Conservation (phyloP, 2,113 vertebrate species). For the Scartelaos histophorus region DNA sequence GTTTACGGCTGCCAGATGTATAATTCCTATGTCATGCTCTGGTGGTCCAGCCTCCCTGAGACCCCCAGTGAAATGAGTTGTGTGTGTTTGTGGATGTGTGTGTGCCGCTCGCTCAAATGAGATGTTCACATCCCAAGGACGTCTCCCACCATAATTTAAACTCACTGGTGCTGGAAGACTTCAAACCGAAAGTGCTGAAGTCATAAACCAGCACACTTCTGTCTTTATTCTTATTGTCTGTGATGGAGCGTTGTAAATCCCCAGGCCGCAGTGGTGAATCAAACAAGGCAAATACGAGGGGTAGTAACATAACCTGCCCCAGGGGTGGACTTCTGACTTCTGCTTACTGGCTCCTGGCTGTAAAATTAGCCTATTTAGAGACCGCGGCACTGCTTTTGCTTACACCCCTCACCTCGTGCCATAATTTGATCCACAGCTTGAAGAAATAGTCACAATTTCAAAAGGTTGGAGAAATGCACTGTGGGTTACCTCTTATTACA, state of each 20-base stretch:
- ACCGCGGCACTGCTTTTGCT: constrained; percentile 26
- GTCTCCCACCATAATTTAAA: constrained; percentile 77
- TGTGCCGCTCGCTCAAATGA: constrained; percentile 67
- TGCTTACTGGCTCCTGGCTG: constrained; percentile 18
- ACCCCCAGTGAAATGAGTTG: constrained; percentile 62
- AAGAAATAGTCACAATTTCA: not conserved
- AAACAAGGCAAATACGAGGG: constrained; percentile 52
- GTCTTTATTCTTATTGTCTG: constrained; percentile 72
- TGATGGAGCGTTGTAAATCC: constrained; percentile 67
- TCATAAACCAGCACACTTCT: constrained; percentile 71
- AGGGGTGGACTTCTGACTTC: constrained; percentile 40
- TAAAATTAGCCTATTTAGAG: constrained; percentile 49
- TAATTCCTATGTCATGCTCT: constrained; percentile 72
- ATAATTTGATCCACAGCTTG: constrained; percentile 38
- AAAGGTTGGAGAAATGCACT: constrained; percentile 7
- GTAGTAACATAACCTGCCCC: constrained; percentile 28
- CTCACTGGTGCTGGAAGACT: constrained; percentile 71
- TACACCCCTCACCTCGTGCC: constrained; percentile 13
- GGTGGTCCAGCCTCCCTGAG: constrained; percentile 65
- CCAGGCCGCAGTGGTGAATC: constrained; percentile 55
- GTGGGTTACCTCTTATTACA: constrained; percentile 49
- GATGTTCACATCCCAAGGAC: constrained; percentile 79
- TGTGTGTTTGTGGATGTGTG: constrained; percentile 16
- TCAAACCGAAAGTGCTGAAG: constrained; percentile 72
- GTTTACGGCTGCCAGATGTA: constrained; percentile 72